Conservation (phyloP, 2,113 vertebrate genomes). For the Sinocyclocheilus anshuiensis region DNA sequence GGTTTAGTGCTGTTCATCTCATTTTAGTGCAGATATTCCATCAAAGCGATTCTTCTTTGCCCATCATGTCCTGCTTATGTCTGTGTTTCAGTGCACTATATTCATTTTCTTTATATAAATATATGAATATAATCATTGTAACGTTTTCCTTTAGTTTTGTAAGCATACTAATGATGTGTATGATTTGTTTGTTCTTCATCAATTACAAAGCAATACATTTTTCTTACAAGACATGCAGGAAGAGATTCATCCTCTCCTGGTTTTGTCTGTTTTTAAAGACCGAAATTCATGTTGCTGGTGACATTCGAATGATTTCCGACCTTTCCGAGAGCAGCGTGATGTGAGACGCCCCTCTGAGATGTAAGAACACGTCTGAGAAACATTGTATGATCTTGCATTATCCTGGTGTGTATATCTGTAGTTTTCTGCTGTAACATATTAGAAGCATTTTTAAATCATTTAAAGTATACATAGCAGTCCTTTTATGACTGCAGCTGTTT, state of each 20-base stretch:
- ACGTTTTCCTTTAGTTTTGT: conserved; percentile 34
- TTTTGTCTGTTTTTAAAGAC: conserved; percentile 23
- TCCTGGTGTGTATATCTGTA: conserved; percentile 76
- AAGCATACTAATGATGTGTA: conserved; percentile 10
- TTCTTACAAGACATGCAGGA: conserved; percentile 44
- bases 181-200: conserved; percentile 39
- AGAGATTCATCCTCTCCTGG: conserved; percentile 23
- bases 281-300: background rate
- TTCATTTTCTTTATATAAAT: conserved; percentile 26
- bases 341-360: conserved; percentile 1
- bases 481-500: conserved; percentile 76
- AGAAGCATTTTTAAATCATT: conserved; percentile 75
- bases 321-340: background rate
- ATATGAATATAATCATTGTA: conserved; percentile 38
- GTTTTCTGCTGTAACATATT: conserved; percentile 78
- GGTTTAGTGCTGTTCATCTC: conserved; percentile 44
- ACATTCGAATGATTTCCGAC: conserved; percentile 4
- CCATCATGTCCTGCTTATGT: conserved; percentile 1
- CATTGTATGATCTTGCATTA: conserved; percentile 29
- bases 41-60: conserved; percentile 52
- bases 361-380: background rate
- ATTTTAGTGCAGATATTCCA: conserved; percentile 50
- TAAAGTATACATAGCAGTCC: conserved; percentile 72
- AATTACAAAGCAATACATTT: conserved; percentile 58
- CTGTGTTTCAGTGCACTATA: conserved; percentile 32